Percentiles rank a stretch among this genome's conserved stretches.
These are phyloP conservation scores for Calcarius lapponicus DNA, from an alignment of 2,797 vertebrate genomes.

Conservation along the genomic window DNA sequence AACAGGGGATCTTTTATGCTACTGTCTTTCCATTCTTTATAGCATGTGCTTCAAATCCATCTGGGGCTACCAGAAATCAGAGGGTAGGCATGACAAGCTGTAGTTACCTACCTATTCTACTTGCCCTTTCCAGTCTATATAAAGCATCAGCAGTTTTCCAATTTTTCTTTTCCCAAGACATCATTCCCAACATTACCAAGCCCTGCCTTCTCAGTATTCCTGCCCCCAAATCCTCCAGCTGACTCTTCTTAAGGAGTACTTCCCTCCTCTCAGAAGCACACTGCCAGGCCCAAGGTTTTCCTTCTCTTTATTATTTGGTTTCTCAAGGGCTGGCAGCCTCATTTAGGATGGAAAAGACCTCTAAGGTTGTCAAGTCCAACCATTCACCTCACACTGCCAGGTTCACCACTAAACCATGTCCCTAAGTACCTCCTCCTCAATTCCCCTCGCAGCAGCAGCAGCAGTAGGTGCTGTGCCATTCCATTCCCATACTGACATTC, in stretches of 20 bases:
- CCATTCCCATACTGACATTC: neutral
- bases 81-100: neutral
- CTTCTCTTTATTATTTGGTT: neutral
- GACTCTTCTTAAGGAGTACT: neutral
- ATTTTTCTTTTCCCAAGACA: neutral
- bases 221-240: neutral
- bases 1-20: neutral
- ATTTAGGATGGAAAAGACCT: neutral
- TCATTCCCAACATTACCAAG: neutral
- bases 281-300: neutral
- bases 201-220: neutral
- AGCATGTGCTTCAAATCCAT: neutral
- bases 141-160: neutral
- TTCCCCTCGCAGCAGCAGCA: neutral
- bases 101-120: neutral
- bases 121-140: neutral
- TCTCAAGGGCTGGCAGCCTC: neutral
- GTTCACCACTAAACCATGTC: neutral
- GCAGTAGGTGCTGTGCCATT: neutral
- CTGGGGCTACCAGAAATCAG: neutral
- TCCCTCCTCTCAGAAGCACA: neutral
- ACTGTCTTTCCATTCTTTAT: neutral
- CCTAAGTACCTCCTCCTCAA: neutral
- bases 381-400: neutral
- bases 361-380: neutral